These are phyloP conservation scores for Onychomys torridus DNA, from an alignment of 2,797 vertebrate species.

Conservation along the genomic window DNA sequence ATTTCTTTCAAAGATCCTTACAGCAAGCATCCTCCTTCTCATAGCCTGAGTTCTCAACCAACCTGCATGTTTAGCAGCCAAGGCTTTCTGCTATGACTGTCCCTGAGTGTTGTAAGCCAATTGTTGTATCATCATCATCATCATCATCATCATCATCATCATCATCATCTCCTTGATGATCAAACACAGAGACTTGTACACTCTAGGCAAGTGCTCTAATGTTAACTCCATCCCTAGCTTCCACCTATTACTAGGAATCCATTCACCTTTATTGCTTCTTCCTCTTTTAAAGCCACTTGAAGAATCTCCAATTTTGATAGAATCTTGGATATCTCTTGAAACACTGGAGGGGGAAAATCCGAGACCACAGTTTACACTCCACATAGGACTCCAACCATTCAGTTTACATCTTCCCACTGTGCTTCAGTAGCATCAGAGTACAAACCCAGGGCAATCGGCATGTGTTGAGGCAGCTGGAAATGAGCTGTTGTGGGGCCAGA, in stretches of 20 bases:
- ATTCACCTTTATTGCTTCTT: background rate
- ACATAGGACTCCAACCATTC: background rate
- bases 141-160: background rate
- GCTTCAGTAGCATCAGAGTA: background rate
- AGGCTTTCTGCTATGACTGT: background rate
- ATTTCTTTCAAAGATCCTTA: background rate
- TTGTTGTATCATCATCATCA: background rate
- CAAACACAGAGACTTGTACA: background rate
- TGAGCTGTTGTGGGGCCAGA: background rate
- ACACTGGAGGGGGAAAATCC: background rate
- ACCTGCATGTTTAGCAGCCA: fast-evolving
- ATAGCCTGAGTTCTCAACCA: fast-evolving
- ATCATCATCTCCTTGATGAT: background rate
- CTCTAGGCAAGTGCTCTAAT: background rate
- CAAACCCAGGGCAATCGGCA: fast-evolving
- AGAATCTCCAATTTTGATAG: background rate
- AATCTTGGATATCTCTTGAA: background rate
- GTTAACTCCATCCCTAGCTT: background rate
- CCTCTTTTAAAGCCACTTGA: background rate
- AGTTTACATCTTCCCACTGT: background rate
- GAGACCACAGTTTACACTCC: background rate
- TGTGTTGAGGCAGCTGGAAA: background rate
- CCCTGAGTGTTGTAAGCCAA: fast-evolving
- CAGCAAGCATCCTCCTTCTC: fast-evolving
- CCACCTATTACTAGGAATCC: background rate